Percentiles rank a stretch among this genome's conserved stretches.
These are phyloP conservation scores for Pelecanoides urinatrix DNA, from an alignment of 2,113 vertebrate genomes.

Conservation along the genomic window DNA sequence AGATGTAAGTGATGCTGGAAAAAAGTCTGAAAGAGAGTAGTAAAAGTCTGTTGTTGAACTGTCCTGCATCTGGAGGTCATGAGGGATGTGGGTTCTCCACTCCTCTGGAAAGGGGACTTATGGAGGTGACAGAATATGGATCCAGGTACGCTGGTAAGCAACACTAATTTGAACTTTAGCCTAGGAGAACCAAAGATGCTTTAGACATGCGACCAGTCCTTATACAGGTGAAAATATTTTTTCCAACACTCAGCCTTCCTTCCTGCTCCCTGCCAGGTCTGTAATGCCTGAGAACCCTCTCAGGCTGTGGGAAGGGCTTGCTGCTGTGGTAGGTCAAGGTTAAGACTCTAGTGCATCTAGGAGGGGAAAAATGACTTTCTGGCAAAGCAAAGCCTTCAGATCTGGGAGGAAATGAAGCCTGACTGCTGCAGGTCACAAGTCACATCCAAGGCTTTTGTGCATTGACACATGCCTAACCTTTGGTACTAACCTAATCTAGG, in stretches of 20 bases:
- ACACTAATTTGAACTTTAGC: accelerated
- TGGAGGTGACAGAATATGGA: background rate
- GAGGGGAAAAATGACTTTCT: background rate
- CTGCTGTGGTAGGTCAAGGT: background rate
- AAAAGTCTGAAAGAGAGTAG: background rate
- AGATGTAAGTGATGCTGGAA: background rate
- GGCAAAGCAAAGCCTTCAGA: background rate
- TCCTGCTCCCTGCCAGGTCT: background rate
- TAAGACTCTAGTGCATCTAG: background rate
- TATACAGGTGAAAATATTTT: background rate
- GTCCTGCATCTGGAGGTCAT: background rate
- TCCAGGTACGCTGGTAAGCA: accelerated
- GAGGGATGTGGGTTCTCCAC: background rate
- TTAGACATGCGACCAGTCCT: background rate
- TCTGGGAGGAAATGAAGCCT: background rate
- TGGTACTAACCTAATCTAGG: background rate
- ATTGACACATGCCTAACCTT: too few species aligned
- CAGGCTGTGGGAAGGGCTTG: background rate
- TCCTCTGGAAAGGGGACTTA: background rate
- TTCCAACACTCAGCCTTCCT: background rate
- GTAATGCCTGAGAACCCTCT: accelerated
- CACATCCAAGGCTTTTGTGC: background rate
- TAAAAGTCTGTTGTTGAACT: background rate
- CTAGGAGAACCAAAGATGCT: background rate
- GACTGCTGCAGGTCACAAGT: background rate